Percentiles rank a stretch among this genome's conserved stretches.
These are phyloP conservation scores for Acromyrmex heyeri DNA, from an alignment of 1,140 invertebrate species.

Conservation along the genomic window DNA sequence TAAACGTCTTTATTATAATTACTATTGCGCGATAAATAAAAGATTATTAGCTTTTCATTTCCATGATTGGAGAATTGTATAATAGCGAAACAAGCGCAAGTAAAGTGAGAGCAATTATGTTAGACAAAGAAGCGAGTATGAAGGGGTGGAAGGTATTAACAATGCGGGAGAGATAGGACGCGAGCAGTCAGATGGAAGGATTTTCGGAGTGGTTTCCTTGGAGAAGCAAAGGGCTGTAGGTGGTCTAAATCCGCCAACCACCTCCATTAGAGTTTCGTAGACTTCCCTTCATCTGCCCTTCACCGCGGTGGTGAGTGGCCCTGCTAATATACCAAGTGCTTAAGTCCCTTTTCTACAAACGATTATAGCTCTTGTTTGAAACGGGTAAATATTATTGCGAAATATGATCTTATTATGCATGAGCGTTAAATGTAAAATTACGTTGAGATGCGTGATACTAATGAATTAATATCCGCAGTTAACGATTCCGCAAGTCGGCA, in stretches of 20 bases:
- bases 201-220: constrained; percentile 58
- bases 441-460: not conserved
- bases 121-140: constrained; percentile 30
- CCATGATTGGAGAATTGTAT: not conserved
- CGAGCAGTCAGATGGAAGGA: constrained; percentile 63
- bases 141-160: constrained; percentile 65
- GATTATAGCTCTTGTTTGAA: not conserved
- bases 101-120: not conserved
- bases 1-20: constrained; percentile 14
- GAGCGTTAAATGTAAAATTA: constrained; percentile 34
- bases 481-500: not conserved
- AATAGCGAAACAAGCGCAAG: not conserved
- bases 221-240: constrained; percentile 59
- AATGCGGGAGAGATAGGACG: constrained; percentile 59
- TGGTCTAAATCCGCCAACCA: constrained; percentile 72
- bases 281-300: constrained; percentile 16
- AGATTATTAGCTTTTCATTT: not conserved
- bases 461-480: constrained; percentile 27
- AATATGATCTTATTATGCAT: constrained; percentile 16
- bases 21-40: not conserved
- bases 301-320: not conserved
- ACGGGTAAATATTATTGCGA: constrained; percentile 24
- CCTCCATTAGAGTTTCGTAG: constrained; percentile 71
- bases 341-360: constrained; percentile 5
- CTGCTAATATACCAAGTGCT: constrained; percentile 39